Evolutionary conservation across 2,113 vertebrate genomes (phyloP), one percentile per base, ranked within the genome.

Genomic region (Patagioenas fasciata): DNA sequence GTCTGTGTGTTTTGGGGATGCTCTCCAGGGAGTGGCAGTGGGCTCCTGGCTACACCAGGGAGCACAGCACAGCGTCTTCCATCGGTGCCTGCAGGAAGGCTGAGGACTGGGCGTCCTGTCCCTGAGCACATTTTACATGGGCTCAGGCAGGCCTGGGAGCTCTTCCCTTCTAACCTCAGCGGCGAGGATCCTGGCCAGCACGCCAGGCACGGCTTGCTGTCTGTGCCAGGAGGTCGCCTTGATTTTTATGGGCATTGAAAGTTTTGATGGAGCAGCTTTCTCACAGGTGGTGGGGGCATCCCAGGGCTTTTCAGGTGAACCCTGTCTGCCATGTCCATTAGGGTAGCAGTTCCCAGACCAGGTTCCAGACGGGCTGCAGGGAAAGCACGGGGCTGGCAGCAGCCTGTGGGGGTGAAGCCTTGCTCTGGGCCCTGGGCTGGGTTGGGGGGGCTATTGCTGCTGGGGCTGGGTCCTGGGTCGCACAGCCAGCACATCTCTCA

Each of bases 81-180:
- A 0, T 9, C 5, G 4, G 40, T 28, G 9, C 26, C 26, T 6
- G 0, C 0, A 0, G 69, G 15, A 64, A 18, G 14, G 48, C 29
- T 0, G 1, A 34, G 9, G 12, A 13, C 40, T 3, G 4, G 0
- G 10, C 2, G 75, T 47, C 48, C n/a, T 5, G 31, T 7, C 28
- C 65, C 25, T 0, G 29, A 36, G 80, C 21, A 1, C 24, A 0
- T 6, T 0, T 2, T 19, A 8, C 13, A 48, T 0, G 40, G 15
- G 51, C 23, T 3, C 9, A 1, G 67, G 69, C 29, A 36, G 73
- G 7, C 60, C 29, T 0, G 8, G 51, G 64, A 75, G 54, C 34
- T 53, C 21, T 28, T 71, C 25, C 20, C 14, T 13, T 3, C 11
- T 34, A 12, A 5, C 6, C 28, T 38, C 0, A 4, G 36, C 5